phyloP scores from a whole-genome alignment of 35 echinoderm and acorn worm genomes.

The Eucidaris tribuloides region DNA sequence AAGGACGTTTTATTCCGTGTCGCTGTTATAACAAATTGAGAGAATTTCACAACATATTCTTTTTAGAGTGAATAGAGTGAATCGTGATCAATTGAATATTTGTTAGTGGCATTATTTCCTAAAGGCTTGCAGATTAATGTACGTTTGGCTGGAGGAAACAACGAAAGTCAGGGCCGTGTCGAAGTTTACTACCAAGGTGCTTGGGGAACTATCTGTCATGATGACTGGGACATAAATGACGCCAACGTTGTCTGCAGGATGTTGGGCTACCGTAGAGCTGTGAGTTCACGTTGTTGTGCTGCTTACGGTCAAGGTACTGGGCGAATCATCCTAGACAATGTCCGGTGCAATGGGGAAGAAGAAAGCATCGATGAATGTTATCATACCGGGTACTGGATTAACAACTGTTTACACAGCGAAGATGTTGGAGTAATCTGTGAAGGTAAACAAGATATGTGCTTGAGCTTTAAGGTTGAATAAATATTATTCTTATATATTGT shows the following conservation, averaged over 20 bases:
- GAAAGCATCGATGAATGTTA: conserved; percentile 10
- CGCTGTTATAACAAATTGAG: too few relatives aligned
- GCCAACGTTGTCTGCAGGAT: not conserved
- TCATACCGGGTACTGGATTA: not conserved
- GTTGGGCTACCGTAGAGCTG: not conserved
- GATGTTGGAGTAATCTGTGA: conserved; percentile 64
- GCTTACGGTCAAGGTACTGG: conserved; percentile 43
- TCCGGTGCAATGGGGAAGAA: conserved; percentile 47
- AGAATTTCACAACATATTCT: too few relatives aligned
- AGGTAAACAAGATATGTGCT: not conserved
- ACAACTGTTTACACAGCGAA: conserved; percentile 52
- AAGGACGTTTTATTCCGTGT: too few relatives aligned
- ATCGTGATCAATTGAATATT: too few relatives aligned
- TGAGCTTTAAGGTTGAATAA: not conserved
- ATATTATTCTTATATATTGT: not conserved
- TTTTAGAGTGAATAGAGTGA: too few relatives aligned
- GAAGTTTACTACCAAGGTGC: not conserved
- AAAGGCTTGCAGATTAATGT: too few relatives aligned
- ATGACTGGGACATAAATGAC: not conserved
- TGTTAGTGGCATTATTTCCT: too few relatives aligned
- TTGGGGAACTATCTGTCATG: not conserved
- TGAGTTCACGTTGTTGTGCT: not conserved
- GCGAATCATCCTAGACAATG: conserved; percentile 36
- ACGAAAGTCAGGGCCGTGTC: not conserved
- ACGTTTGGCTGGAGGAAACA: not conserved